A percentile compares a stretch with the other conserved stretches of the same genome.
These are phyloP conservation scores for Cryptomyrus ogoouensis DNA, from an alignment of 2,113 vertebrate species.

Conservation along the genomic window DNA sequence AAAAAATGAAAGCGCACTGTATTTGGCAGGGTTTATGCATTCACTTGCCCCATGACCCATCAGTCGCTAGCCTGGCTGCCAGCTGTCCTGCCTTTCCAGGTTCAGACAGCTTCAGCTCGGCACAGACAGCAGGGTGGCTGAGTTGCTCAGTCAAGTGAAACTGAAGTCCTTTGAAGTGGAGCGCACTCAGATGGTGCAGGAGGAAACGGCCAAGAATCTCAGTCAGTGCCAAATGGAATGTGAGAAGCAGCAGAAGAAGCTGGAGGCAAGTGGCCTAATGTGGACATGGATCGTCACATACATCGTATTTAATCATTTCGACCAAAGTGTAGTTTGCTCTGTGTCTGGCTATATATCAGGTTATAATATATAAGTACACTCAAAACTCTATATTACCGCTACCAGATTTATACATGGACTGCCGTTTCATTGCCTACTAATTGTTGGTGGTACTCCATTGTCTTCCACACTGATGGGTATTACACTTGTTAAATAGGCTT, in stretches of 20 bases:
- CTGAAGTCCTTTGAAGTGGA: constrained; percentile 88
- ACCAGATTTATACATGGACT: background rate
- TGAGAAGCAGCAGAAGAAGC: constrained; percentile 93
- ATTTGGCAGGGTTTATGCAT: constrained; percentile 9
- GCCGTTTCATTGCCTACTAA: background rate
- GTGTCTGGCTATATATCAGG: background rate
- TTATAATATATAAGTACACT: background rate
- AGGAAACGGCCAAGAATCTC: constrained; percentile 82
- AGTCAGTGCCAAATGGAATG: constrained; percentile 88
- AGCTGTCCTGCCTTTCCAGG: constrained; percentile 50
- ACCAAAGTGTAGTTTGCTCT: background rate
- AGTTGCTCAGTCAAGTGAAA: constrained; percentile 84
- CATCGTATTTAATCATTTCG: background rate
- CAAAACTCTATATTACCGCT: background rate
- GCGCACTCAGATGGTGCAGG: constrained; percentile 80
- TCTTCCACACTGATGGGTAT: background rate
- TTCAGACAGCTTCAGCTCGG: constrained; percentile 83
- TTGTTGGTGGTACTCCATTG: background rate
- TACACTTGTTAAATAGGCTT: background rate
- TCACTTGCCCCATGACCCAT: background rate
- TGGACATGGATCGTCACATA: background rate
- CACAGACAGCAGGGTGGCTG: constrained; percentile 76
- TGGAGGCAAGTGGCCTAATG: constrained; percentile 72
- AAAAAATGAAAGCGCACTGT: background rate
- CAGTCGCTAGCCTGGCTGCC: constrained; percentile 5